Percentiles rank a stretch among this genome's conserved stretches.
Conservation (phyloP, 2,797 vertebrate species). For the Heliangelus exortis region DNA sequence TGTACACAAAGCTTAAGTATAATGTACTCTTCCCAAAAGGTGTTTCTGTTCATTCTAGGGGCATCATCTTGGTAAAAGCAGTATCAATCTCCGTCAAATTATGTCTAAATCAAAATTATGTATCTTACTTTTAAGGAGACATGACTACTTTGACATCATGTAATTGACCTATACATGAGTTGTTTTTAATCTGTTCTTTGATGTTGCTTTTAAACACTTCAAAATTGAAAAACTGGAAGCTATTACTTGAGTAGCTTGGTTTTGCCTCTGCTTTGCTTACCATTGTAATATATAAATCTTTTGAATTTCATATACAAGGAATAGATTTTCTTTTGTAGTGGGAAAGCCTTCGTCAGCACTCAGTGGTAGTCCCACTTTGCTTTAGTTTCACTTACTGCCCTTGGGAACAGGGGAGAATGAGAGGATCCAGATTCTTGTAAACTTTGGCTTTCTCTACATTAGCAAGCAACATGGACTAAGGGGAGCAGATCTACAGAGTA, state of each 20-base stretch:
- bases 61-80: background rate
- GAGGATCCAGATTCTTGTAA: background rate
- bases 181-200: background rate
- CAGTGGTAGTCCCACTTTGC: background rate
- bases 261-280: background rate
- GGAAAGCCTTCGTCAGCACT: background rate
- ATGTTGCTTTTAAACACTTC: background rate
- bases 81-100: background rate
- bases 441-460: background rate
- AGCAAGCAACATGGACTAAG: background rate
- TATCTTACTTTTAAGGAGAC: background rate
- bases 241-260: background rate
- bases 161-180: background rate
- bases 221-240: background rate
- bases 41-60: background rate
- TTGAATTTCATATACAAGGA: background rate
- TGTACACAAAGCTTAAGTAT: conserved; percentile 2
- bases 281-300: background rate
- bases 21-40: background rate
- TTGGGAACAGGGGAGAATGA: background rate
- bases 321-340: background rate
- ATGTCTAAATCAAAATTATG: background rate
- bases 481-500: background rate
- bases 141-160: background rate
- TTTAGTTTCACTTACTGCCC: background rate